Percentiles rank a stretch among this genome's conserved stretches.
Evolutionary conservation across 1,140 invertebrate genomes (phyloP).

Genomic region (Nilaparvata lugens): DNA sequence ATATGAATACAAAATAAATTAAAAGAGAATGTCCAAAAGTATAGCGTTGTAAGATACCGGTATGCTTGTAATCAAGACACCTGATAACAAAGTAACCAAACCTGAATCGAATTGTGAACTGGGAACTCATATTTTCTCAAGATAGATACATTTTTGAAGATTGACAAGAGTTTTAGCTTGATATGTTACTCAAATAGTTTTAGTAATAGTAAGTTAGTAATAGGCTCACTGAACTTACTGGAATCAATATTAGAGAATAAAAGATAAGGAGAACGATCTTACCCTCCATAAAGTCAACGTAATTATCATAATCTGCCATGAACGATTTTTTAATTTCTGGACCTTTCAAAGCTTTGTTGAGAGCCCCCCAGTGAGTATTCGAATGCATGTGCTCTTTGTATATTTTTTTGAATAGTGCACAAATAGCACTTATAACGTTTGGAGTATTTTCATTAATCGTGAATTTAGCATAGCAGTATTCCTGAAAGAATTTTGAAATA

Average conservation of each 20-base stretch:
- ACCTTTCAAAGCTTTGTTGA: conserved; percentile 38
- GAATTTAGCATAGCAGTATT: conserved; percentile 33
- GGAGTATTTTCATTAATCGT: conserved; percentile 35
- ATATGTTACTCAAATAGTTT: too few species aligned
- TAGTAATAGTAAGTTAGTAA: too few species aligned
- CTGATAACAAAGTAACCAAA: too few species aligned
- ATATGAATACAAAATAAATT: too few species aligned
- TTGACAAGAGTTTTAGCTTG: too few species aligned
- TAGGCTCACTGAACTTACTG: too few species aligned
- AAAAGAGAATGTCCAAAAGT: too few species aligned
- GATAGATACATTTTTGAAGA: too few species aligned
- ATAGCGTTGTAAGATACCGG: too few species aligned
- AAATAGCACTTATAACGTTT: conserved; percentile 36
- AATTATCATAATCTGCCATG: conserved; percentile 42
- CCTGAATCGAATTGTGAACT: too few species aligned
- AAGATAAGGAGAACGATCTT: conserved; percentile 18
- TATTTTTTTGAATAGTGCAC: conserved; percentile 38
- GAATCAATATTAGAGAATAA: neutral
- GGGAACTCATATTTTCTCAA: too few species aligned
- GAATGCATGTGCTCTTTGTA: conserved; percentile 36
- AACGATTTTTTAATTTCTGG: conserved; percentile 41
- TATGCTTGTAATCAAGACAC: too few species aligned
- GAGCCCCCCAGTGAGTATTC: conserved; percentile 43
- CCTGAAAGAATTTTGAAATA: conserved; percentile 24
- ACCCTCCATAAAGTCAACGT: conserved; percentile 44